phyloP scores from a whole-genome alignment of 2,797 vertebrate genomes.

The Clarias fuscus region DNA sequence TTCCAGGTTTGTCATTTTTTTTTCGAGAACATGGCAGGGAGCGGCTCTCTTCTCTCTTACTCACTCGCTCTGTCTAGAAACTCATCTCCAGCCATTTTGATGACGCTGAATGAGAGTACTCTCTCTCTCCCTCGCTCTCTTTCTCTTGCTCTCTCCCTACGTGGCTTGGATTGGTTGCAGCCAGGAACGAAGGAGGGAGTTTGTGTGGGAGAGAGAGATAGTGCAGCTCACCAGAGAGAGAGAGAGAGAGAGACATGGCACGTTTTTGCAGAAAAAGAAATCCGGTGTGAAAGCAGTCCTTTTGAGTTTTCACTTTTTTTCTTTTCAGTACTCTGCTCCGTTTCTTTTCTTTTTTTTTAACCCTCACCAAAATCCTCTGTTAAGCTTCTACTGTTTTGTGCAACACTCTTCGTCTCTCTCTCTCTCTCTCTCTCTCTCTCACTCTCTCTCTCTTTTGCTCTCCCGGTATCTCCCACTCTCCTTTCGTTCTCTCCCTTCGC shows the following conservation, averaged over 20 bases:
- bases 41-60: conserved; percentile 58
- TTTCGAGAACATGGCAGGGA: conserved; percentile 47
- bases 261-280: conserved; percentile 70
- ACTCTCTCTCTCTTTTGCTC: conserved; percentile 40
- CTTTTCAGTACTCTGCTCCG: conserved; percentile 58
- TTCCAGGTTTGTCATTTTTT: conserved; percentile 58
- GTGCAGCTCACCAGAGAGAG: conserved; percentile 36
- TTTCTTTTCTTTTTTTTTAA: conserved; percentile 45
- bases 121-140: conserved; percentile 65
- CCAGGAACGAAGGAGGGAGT: conserved; percentile 63
- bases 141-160: conserved; percentile 70
- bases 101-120: conserved; percentile 68
- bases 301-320: conserved; percentile 66
- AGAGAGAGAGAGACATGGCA: conserved; percentile 58
- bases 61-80: conserved; percentile 56
- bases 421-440: conserved; percentile 43
- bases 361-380: conserved; percentile 54
- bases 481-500: conserved; percentile 58
- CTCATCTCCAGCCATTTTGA: conserved; percentile 79
- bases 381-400: conserved; percentile 60
- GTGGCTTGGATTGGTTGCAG: conserved; percentile 76
- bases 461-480: conserved; percentile 55
- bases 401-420: conserved; percentile 56
- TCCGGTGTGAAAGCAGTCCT: conserved; percentile 64
- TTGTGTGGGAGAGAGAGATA: conserved; percentile 65